These are phyloP conservation scores for Typhlichthys eigenmanni DNA, from an alignment of 2,797 vertebrate species.

Conservation along the genomic window DNA sequence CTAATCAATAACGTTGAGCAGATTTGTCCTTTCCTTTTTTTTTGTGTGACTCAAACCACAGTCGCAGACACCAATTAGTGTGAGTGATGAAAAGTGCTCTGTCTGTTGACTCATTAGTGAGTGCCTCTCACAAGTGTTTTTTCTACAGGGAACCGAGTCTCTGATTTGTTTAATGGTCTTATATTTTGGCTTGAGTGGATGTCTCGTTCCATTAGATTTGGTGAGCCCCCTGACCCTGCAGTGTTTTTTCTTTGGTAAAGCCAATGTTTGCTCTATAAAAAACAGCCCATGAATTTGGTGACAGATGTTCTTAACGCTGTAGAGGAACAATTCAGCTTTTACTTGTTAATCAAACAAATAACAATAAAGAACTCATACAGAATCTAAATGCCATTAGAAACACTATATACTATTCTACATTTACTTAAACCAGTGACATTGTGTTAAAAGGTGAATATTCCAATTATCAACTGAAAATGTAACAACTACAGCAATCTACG, in stretches of 20 bases:
- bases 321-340: constrained; percentile 33
- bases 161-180: constrained; percentile 66
- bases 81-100: constrained; percentile 72
- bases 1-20: constrained; percentile 60
- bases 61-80: constrained; percentile 71
- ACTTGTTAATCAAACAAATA: constrained; percentile 13
- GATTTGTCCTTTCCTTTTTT: constrained; percentile 48
- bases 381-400: not conserved
- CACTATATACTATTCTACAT: not conserved
- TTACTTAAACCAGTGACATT: not conserved
- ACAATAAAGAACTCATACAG: constrained; percentile 8
- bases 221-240: constrained; percentile 56
- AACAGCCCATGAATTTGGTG: constrained; percentile 20
- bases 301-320: constrained; percentile 5
- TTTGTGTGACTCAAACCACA: constrained; percentile 48
- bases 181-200: constrained; percentile 60
- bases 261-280: constrained; percentile 15
- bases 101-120: constrained; percentile 69
- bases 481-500: not conserved
- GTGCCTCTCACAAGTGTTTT: constrained; percentile 57
- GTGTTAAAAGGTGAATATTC: too few species aligned
- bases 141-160: constrained; percentile 63
- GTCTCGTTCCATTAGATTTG: constrained; percentile 58
- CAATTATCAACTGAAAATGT: too few species aligned
- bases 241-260: constrained; percentile 38